These are phyloP conservation scores for Atta cephalotes DNA, from an alignment of 1,140 invertebrate species.

Conservation along the genomic window DNA sequence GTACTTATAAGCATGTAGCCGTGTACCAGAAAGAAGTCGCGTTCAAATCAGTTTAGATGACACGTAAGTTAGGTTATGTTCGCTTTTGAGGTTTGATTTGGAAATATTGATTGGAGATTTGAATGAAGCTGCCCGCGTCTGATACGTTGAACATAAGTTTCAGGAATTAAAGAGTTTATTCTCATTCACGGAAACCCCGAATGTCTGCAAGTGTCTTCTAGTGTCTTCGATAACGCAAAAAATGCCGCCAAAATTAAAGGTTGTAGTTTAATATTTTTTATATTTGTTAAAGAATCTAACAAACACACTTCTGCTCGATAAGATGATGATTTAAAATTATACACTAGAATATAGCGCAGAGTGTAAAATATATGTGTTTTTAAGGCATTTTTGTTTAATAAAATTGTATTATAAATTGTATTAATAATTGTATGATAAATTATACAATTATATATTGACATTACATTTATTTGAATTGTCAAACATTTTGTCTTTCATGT, in stretches of 20 bases:
- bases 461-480: background rate
- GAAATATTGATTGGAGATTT: background rate
- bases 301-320: too few relatives aligned
- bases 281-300: background rate
- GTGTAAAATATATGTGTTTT: too few relatives aligned
- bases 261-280: background rate
- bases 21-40: too few relatives aligned
- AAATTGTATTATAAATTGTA: conserved; percentile 16
- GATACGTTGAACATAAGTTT: background rate
- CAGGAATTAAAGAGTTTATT: background rate
- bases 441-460: too few relatives aligned
- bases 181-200: background rate
- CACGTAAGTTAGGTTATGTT: background rate
- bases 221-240: background rate
- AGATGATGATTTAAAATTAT: too few relatives aligned
- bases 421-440: background rate
- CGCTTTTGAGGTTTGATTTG: background rate
- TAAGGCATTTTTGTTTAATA: background rate
- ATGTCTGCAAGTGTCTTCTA: too few relatives aligned
- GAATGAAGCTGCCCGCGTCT: background rate
- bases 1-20: too few relatives aligned
- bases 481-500: conserved; percentile 11
- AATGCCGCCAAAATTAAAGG: conserved; percentile 47
- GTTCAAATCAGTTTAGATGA: background rate
- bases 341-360: too few relatives aligned